These are phyloP conservation scores for Mercenaria mercenaria DNA, from an alignment of 1,140 invertebrate species.

Conservation along the genomic window DNA sequence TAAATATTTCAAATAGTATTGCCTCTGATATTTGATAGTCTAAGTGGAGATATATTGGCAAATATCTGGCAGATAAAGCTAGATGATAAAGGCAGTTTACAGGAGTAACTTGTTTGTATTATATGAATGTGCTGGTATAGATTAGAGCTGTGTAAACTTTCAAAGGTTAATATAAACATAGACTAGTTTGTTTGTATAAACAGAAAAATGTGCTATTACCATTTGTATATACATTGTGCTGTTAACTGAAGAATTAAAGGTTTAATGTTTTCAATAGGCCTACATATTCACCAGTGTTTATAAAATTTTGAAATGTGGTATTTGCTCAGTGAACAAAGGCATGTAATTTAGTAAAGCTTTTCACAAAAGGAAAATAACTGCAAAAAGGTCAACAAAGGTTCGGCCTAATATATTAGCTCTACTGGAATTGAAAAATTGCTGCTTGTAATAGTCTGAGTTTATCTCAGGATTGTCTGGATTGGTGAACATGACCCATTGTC, in stretches of 20 bases:
- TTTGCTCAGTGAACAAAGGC: no score
- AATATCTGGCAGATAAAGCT: neutral
- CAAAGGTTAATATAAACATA: constrained; percentile 40
- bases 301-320: no score
- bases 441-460: no score
- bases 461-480: no score
- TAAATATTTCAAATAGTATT: constrained; percentile 15
- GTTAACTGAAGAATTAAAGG: neutral
- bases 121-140: constrained; percentile 29
- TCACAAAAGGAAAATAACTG: no score
- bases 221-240: neutral
- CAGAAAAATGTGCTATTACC: constrained; percentile 33
- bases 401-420: no score
- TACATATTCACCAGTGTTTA: neutral
- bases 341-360: no score
- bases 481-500: no score
- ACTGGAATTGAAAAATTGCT: no score
- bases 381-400: no score
- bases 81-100: neutral
- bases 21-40: constrained; percentile 8
- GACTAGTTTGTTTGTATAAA: constrained; percentile 28
- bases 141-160: constrained; percentile 33
- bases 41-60: neutral
- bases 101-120: constrained; percentile 25
- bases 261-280: constrained; percentile 10